phyloP scores from a whole-genome alignment of 2,113 vertebrate species.

The Ptilorrhoa leucosticta region DNA sequence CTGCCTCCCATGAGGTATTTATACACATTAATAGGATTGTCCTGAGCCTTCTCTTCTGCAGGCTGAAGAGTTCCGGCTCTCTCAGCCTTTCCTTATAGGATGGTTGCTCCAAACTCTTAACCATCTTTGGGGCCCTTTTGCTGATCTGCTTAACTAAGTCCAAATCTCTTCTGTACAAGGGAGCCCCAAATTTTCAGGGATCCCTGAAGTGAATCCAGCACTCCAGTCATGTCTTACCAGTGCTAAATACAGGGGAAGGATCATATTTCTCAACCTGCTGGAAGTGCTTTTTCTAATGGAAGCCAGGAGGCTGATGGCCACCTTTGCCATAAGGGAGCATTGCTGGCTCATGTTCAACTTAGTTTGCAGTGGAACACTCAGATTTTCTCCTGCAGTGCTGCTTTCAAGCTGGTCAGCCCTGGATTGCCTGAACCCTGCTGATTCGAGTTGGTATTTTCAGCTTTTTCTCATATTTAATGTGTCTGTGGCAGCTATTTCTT shows the following conservation, averaged over 20 bases:
- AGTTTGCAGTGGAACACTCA: neutral
- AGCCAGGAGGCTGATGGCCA: neutral
- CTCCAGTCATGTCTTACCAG: neutral
- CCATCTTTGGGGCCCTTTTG: neutral
- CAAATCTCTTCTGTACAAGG: neutral
- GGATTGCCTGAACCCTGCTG: neutral
- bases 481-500: neutral
- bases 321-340: neutral
- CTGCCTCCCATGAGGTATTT: neutral
- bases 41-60: neutral
- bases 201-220: neutral
- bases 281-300: neutral
- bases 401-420: neutral
- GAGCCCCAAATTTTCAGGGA: neutral
- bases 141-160: neutral
- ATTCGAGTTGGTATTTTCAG: neutral
- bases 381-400: neutral
- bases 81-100: neutral
- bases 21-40: neutral
- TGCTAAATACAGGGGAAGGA: neutral
- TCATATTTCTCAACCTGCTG: neutral
- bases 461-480: neutral
- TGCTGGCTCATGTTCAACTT: neutral
- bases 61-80: neutral
- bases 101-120: neutral